Conservation (phyloP, 1,140 invertebrate genomes). For the Zaprionus tsacasi region DNA sequence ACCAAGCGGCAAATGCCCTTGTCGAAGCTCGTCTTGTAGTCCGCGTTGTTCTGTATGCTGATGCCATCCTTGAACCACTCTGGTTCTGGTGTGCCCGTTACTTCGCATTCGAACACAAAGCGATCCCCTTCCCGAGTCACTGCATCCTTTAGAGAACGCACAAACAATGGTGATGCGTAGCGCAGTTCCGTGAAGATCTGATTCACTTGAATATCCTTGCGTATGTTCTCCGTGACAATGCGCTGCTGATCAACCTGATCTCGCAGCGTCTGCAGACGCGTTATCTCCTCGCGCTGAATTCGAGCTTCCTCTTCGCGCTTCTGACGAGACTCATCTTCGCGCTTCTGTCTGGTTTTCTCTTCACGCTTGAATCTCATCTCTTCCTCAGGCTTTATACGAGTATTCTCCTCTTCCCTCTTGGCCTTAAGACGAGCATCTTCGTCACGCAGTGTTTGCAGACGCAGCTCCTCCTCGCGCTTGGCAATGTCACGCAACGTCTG, state of each 20-base stretch:
- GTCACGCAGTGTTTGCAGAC: constrained; percentile 58
- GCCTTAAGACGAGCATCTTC: constrained; percentile 56
- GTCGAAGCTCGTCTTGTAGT: constrained; percentile 87
- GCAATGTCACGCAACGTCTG: constrained; percentile 67
- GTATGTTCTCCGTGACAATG: constrained; percentile 76
- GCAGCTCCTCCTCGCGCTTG: constrained; percentile 64
- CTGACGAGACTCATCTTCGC: constrained; percentile 54
- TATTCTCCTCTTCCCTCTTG: constrained; percentile 58
- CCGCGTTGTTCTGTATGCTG: constrained; percentile 85
- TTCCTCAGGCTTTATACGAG: constrained; percentile 61
- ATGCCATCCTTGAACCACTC: constrained; percentile 90
- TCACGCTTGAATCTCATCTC: constrained; percentile 57
- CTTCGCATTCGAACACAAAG: constrained; percentile 89
- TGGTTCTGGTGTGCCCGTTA: constrained; percentile 91
- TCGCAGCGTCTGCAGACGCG: constrained; percentile 52
- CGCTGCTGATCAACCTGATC: constrained; percentile 80
- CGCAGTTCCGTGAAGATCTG: constrained; percentile 82
- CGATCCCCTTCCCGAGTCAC: constrained; percentile 90
- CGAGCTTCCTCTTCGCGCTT: constrained; percentile 83
- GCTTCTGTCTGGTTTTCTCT: constrained; percentile 45
- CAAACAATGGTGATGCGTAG: constrained; percentile 86
- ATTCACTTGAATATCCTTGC: constrained; percentile 82
- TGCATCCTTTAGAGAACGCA: constrained; percentile 88
- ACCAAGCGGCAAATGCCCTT: constrained; percentile 90
- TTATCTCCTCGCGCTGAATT: constrained; percentile 68